These are phyloP conservation scores for Hipposideros larvatus DNA, from an alignment of 2,797 vertebrate genomes.

Conservation along the genomic window DNA sequence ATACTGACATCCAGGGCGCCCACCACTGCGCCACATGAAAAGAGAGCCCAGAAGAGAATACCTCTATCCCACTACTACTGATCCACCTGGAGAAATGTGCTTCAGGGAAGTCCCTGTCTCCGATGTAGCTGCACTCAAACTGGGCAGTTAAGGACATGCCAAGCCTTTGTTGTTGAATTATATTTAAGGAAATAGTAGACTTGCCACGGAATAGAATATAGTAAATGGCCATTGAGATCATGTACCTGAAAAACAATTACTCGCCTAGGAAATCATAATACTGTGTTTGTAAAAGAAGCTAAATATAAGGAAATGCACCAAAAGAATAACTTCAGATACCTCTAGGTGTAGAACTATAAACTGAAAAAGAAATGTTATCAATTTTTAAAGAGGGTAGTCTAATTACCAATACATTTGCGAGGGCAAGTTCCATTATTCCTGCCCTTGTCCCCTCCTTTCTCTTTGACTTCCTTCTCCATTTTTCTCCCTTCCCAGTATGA, in stretches of 20 bases:
- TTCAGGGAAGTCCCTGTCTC: neutral
- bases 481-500: neutral
- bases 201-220: neutral
- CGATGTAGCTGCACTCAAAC: neutral
- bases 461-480: neutral
- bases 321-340: neutral
- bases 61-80: no score
- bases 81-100: neutral
- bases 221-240: neutral
- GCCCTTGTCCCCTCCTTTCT: neutral
- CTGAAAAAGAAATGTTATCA: neutral
- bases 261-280: neutral
- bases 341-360: neutral
- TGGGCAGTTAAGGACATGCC: neutral
- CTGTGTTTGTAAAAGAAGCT: neutral
- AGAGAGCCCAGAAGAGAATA: neutral
- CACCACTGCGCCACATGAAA: neutral
- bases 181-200: neutral
- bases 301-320: neutral
- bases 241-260: slow-evolving; percentile 15
- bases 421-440: neutral
- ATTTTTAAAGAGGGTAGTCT: neutral
- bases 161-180: neutral
- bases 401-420: neutral
- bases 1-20: rapidly evolving